Conservation (phyloP, 2,113 vertebrate genomes). For the Salvelinus namaycush region DNA sequence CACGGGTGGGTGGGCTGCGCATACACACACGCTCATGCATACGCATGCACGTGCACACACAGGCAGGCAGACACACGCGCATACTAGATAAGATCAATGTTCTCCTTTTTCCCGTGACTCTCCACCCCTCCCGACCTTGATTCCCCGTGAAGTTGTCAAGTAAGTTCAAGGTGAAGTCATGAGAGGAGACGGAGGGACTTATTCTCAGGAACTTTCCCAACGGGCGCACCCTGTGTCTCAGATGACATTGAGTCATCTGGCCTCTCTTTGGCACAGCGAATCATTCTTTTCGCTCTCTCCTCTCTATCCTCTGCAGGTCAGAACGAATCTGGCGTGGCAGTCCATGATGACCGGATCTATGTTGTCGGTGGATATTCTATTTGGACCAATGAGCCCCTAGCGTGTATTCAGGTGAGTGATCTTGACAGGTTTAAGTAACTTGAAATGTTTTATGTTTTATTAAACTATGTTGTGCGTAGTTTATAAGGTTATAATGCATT, state of each 20-base stretch:
- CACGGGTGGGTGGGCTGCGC: constrained; percentile 76
- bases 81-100: constrained; percentile 10
- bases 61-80: not conserved
- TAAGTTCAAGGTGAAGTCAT: constrained; percentile 54
- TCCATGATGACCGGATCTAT: constrained; percentile 94
- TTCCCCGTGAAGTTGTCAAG: not conserved
- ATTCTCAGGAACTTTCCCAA: not conserved
- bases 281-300: constrained; percentile 25
- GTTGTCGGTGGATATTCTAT: constrained; percentile 98
- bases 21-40: not conserved
- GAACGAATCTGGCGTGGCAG: constrained; percentile 94
- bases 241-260: constrained; percentile 34
- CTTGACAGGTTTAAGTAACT: not conserved
- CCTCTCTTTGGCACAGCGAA: constrained; percentile 37
- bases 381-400: constrained; percentile 98
- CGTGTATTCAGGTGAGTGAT: constrained; percentile 93
- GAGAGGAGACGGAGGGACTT: constrained; percentile 1
- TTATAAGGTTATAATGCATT: too few species aligned
- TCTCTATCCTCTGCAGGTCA: constrained; percentile 79
- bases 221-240: not conserved
- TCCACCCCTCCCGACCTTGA: not conserved
- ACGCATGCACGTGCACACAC: too few species aligned
- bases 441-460: too few species aligned
- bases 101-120: not conserved
- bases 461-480: not conserved